Base-by-base conservation (phyloP, 2,797 vertebrate genomes). In the Diceros bicornis region DNA sequence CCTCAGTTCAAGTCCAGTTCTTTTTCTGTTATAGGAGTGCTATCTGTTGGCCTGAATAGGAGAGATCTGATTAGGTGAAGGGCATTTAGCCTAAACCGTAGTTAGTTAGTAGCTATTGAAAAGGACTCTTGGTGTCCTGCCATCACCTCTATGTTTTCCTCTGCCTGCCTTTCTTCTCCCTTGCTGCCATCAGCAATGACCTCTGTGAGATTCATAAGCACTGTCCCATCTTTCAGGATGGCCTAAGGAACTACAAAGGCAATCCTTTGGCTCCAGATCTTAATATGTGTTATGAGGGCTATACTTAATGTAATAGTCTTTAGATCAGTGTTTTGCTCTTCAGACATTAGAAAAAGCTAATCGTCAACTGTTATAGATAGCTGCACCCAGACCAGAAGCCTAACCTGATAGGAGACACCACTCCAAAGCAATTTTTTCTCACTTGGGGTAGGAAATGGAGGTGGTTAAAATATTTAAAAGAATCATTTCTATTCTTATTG, bases 401-500 rank as follows among this genome's bases (percentile, higher is more conserved):
- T 94, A 52, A 74, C n/a, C 32, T 91, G 32, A 11, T 27, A 62
- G 57, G 72, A 83, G 86, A 78, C 55, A 14, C 41, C 1, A 21
- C 32, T 89, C 41, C 16, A 89, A 61, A 85, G 75, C 18, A 72
- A 6, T 29, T 82, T 81, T 90, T 93, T 86, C 37, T 89, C 10
- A 75, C 11, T 84, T 75, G 34, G 17, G 16, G 5, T 82, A 84
- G 61, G 81, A 64, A 82, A 66, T 68, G 10, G 68, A 93, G 27
- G 32, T 78, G 27, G 0, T 71, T 3, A 66, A n/a, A 52, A 52
- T 75, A 7, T 69, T 97, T 89, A 12, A 81, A 88, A 68, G 52
- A 55, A 64, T 71, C 0, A 61, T 77, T 87, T 89, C 78, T 94
- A 2, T 89, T 94, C n/a, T 93, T 91, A 68, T 52, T 86, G 47